Base-by-base conservation (phyloP, 2,888 invertebrate genomes). In the Dinocampus coccinellae region DNA sequence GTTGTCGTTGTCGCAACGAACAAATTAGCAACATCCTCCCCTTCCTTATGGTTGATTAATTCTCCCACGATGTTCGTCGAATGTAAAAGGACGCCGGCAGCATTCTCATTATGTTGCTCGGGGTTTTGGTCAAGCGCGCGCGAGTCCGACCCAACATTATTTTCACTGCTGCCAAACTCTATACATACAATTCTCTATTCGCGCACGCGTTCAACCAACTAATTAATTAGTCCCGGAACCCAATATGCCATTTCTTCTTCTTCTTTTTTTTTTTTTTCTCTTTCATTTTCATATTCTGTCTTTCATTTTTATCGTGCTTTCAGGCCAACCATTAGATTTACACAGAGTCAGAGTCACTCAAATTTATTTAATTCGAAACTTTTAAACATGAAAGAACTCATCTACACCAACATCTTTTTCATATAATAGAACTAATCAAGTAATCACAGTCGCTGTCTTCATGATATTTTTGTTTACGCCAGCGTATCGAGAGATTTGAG, bases 21-120 rank as follows among this genome's bases (percentile, higher is more conserved):
- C 77, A 82, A 84, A 83, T 83, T 83, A 81, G 79, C 78, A 77
- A 79, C 77, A 74, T 78, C 76, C 74, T 75, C 69, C 71, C n/a
- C 76, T 76, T 80, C 76, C 66, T 78, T 75, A 76, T 77, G 76
- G 75, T 74, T 82, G 81, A 83, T 84, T 82, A 81, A 79, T 68
- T 65, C 72, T 63, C 70, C 64, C 72, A 62, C 66, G 64, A 68
- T 72, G 67, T 62, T 70, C 71, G 29, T 33, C 68, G 74, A 75
- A 78, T 75, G 75, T 75, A 79, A 77, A 80, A 76, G 69, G 72
- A 75, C 60, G 34, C 68, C 47, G 63, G 33, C 42, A 26, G 47
- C 57, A 47, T 70, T 70, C 39, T 65, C 65, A 65, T 65, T 53
- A 64, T 52, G 39, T 34, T 65, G n/a, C 63, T n/a, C 63, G 26